These are phyloP conservation scores for Danio aesculapii DNA, from an alignment of 2,797 vertebrate genomes.

Conservation along the genomic window DNA sequence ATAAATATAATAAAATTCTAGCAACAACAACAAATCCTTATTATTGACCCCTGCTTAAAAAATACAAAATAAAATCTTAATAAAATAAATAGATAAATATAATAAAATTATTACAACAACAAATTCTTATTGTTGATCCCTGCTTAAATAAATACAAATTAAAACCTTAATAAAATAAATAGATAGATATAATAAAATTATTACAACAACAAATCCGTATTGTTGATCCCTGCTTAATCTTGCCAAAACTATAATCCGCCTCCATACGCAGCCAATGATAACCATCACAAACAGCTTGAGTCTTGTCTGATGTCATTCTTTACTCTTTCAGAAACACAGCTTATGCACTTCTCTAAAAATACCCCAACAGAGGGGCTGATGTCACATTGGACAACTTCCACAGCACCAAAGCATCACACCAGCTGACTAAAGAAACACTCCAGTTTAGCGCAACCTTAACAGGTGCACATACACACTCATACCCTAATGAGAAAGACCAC, in stretches of 20 bases:
- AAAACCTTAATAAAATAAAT: no score
- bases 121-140: neutral
- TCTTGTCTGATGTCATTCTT: slow-evolving; percentile 50
- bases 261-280: slow-evolving; percentile 43
- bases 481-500: slow-evolving; percentile 42
- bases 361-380: slow-evolving; percentile 20
- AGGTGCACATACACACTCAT: slow-evolving; percentile 39
- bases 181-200: neutral
- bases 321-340: slow-evolving; percentile 35
- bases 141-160: no score
- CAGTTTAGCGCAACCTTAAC: slow-evolving; percentile 38
- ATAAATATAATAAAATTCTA: no score
- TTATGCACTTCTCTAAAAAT: slow-evolving; percentile 48
- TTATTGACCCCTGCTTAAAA: no score
- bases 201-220: neutral
- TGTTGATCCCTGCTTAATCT: slow-evolving; percentile 13
- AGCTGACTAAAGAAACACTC: slow-evolving; percentile 42
- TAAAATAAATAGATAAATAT: no score
- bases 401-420: slow-evolving; percentile 1
- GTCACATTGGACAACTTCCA: slow-evolving; percentile 31
- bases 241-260: slow-evolving; percentile 48
- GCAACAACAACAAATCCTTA: neutral
- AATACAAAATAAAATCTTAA: no score
- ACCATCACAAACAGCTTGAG: slow-evolving; percentile 26
- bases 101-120: neutral